Evolutionary conservation across 2,888 invertebrate species (phyloP), one percentile per base, ranked within the genome.

Genomic region (Leucophenga maculata): DNA sequence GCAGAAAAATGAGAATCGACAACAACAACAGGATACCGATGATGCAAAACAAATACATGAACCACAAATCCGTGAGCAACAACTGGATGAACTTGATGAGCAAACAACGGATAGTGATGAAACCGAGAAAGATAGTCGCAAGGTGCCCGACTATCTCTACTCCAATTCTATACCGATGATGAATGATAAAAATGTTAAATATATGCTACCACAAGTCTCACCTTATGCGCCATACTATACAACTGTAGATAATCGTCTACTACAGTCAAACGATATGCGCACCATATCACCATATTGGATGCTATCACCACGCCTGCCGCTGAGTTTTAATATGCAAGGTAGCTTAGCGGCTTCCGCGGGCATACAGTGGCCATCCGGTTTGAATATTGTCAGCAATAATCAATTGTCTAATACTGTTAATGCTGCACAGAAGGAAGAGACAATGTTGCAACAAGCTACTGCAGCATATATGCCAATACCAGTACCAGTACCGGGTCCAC

Each of bases 71-170:
- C 66, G 68, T 1, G 77, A 78, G 18, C 32, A 67, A 3, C 78
- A 84, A 0, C 1, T 57, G 6, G 62, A 52, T 1, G 64, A 69
- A 16, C 48, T 62, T 18, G 50, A 48, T n/a, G 32, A 67, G 9
- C 13, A 46, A 3, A 65, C 69, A 3, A 73, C 75, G n/a, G 67
- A 54, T 46, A 46, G 32, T 60, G 55, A 31, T 31, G 66, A 57
- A 14, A 32, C 46, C 1, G 77, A 76, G n/a, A 80, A 82, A 50
- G 86, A 83, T 22, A 60, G 75, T 1, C 83, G 83, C 46, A 86
- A 84, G 39, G 70, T 86, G 11, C 86, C 86, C n/a, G 85, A 86
- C 6, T 86, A 86, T 72, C 73, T 86, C 6, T 85, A 85, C 66
- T 73, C 84, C 6, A 86, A 79, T 70, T 31, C 79, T 8, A 80